phyloP scores from a whole-genome alignment of 2,888 invertebrate species.

The Oxytorus armatus region DNA sequence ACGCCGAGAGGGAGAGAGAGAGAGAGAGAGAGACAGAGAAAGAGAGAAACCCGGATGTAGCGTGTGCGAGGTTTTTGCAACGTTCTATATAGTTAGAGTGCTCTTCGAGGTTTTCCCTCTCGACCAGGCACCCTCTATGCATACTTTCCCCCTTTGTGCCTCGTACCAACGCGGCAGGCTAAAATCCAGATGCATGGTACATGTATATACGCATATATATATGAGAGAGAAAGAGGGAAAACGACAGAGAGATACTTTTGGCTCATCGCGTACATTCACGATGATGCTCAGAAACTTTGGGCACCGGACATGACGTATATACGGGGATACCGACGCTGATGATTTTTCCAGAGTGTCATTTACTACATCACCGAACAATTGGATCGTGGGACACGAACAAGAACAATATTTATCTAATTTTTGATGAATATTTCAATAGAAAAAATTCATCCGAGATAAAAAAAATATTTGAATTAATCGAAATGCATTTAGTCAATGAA shows the following conservation, averaged over 20 bases:
- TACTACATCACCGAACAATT: too few relatives aligned
- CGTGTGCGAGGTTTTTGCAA: constrained; percentile 45
- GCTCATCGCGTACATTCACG: constrained; percentile 9
- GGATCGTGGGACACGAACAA: too few relatives aligned
- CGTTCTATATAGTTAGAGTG: constrained; percentile 46
- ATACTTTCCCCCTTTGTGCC: constrained; percentile 42
- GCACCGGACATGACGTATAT: neutral
- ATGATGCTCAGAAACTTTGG: constrained; percentile 5
- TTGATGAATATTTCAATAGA: too few relatives aligned
- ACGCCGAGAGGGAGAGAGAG: constrained; percentile 1
- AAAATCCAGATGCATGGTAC: constrained; percentile 39
- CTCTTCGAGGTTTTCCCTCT: constrained; percentile 57
- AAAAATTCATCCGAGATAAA: too few relatives aligned
- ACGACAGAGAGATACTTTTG: constrained; percentile 8
- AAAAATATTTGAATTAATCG: too few relatives aligned
- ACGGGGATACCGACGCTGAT: too few relatives aligned
- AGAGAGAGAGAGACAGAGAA: neutral
- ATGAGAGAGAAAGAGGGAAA: neutral
- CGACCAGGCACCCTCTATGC: constrained; percentile 29
- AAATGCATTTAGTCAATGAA: too few relatives aligned
- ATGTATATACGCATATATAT: neutral
- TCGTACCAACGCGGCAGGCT: constrained; percentile 20
- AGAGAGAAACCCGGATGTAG: constrained; percentile 47
- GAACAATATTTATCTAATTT: too few relatives aligned
- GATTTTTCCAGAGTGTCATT: too few relatives aligned